phyloP scores from a whole-genome alignment of 1,140 invertebrate species.

The Calliphora vicina region DNA sequence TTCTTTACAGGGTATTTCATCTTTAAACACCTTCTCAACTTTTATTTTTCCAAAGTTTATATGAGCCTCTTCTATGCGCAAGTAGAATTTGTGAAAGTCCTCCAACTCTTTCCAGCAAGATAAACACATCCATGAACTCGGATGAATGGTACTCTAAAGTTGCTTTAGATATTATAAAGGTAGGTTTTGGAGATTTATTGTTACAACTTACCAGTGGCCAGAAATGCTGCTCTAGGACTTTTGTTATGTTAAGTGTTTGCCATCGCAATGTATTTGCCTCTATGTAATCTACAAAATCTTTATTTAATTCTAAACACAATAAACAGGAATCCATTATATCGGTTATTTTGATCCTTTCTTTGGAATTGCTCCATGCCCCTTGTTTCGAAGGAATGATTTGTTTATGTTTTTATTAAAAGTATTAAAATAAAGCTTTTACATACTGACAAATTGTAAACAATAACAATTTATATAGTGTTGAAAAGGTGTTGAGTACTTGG shows the following conservation, averaged over 20 bases:
- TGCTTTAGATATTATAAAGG: neutral
- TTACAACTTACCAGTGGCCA: neutral
- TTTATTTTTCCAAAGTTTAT: neutral
- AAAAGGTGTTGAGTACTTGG: no score
- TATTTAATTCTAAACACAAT: neutral
- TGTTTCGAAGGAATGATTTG: no score
- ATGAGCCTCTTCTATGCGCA: constrained; percentile 19
- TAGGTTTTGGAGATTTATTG: neutral
- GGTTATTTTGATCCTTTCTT: no score
- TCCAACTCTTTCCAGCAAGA: neutral
- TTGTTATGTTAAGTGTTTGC: neutral
- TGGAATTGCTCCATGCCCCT: no score
- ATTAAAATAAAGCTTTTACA: no score
- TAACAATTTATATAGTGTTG: no score
- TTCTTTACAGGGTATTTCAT: neutral
- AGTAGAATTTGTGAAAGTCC: constrained; percentile 1
- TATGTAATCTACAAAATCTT: neutral
- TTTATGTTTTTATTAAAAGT: no score
- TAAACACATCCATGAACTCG: neutral
- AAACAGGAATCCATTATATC: neutral
- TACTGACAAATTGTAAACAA: no score
- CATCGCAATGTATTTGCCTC: neutral
- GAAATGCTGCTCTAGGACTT: neutral
- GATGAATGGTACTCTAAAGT: neutral
- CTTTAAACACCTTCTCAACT: neutral